Evolutionary conservation across 2,888 invertebrate species (phyloP), one percentile per base, ranked within the genome.

Genomic region (Tipula helvola): DNA sequence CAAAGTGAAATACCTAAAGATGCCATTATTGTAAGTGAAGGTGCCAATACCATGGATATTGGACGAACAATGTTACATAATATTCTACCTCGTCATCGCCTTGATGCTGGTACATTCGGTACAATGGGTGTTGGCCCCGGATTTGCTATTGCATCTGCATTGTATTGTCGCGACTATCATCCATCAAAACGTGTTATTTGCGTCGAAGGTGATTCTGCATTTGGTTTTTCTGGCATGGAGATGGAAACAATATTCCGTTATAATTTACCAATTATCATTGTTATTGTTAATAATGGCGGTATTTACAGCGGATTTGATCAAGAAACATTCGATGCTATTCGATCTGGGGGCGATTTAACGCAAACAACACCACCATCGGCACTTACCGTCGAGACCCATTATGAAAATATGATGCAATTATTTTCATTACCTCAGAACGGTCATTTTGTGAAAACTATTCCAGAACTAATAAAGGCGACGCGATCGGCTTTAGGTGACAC

Each of bases 21-120:
- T 92, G 95, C 96, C 5, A 94, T 99, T 16, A 97, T 99, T 87
- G 96, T 98, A 41, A 98, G 98, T 90, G 99, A 99, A 92, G 99
- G 99, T 36, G 98, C 99, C 47, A 99, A 99, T 91, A 99, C 99
- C 0, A 99, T 99, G 99, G 99, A 99, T 90, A 99, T 99, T 90
- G 98, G 99, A 0, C 93, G 99, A 85, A 95, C 97, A 0, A 94
- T 98, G 92, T 92, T 99, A 52, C 92, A 95, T n/a, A 98, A 98
- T 90, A 93, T 93, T 88, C 92, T 95, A 88, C 97, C 98, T 0
- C 93, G 98, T 83, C 98, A 97, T 90, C 94, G 98, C 87, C 93
- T 99, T 4, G 99, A 99, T 91, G 99, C 99, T 5, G 99, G 98
- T 87, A 97, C 98, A 3, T 99, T 98, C 91, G 99, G 98, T 16